Conservation (phyloP, 2,113 vertebrate genomes). For the Podilymbus podiceps region DNA sequence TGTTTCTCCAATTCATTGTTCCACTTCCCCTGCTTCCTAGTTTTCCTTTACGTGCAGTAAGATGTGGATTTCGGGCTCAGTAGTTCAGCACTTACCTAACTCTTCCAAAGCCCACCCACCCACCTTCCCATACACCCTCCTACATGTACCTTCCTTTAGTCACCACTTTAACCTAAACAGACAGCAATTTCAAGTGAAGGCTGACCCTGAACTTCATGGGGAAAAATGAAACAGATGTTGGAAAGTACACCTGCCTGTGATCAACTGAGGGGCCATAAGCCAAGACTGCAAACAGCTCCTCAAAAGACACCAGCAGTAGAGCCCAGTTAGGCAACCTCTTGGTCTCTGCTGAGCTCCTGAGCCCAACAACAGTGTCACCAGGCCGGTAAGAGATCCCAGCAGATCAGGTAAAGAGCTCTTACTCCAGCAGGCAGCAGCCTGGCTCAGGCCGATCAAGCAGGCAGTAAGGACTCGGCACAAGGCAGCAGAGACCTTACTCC, state of each 20-base stretch:
- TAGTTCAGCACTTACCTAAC: neutral
- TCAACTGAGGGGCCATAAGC: neutral
- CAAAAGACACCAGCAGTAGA: neutral
- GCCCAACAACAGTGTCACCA: neutral
- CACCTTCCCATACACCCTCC: neutral
- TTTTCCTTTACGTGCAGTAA: neutral
- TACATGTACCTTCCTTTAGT: fast-evolving
- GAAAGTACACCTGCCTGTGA: fast-evolving
- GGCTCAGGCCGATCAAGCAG: fast-evolving
- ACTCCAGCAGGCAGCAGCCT: fast-evolving
- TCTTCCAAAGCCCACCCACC: neutral
- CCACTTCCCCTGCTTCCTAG: neutral
- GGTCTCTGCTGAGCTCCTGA: neutral
- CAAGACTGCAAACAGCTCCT: neutral
- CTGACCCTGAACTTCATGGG: neutral
- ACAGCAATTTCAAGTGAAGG: neutral
- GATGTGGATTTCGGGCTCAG: neutral
- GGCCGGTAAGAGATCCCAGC: neutral
- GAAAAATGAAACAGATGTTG: neutral
- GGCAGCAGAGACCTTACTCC: neutral
- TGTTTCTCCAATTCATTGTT: neutral
- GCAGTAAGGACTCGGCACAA: neutral
- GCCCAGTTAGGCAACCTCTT: too few species aligned
- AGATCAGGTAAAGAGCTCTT: neutral
- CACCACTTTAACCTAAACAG: neutral